phyloP scores from a whole-genome alignment of 2,113 vertebrate species.

The Trichomycterus rosablanca region DNA sequence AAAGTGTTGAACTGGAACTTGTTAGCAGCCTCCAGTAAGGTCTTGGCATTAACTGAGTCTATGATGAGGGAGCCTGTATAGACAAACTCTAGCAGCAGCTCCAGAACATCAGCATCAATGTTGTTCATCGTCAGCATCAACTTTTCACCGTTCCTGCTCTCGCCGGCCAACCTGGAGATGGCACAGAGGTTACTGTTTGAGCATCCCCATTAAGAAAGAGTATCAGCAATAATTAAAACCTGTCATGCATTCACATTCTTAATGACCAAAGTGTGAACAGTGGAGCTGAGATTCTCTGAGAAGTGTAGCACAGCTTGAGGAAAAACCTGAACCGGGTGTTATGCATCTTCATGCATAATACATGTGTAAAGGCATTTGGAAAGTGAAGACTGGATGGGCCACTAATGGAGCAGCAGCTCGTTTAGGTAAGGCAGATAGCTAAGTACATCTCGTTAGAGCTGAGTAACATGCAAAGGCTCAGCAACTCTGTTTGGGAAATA shows the following conservation, averaged over 20 bases:
- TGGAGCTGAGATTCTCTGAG: slow-evolving; percentile 11
- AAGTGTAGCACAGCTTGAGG: slow-evolving; percentile 14
- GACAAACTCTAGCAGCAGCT: slow-evolving; percentile 95
- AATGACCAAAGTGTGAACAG: slow-evolving; percentile 12
- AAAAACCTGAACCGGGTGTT: slow-evolving; percentile 27
- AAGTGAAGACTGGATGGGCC: slow-evolving; percentile 13
- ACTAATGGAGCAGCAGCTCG: slow-evolving; percentile 29
- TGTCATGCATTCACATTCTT: slow-evolving; percentile 14
- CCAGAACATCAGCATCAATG: slow-evolving; percentile 87
- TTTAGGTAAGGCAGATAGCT: slow-evolving; percentile 20
- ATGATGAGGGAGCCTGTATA: slow-evolving; percentile 98
- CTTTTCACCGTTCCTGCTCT: slow-evolving; percentile 80
- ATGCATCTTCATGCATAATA: slow-evolving; percentile 43
- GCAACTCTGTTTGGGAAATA: slow-evolving; percentile 3
- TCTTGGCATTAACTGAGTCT: slow-evolving; percentile 95
- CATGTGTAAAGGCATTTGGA: slow-evolving; percentile 29
- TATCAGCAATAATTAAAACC: slow-evolving; percentile 19
- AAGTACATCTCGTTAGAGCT: slow-evolving; percentile 21
- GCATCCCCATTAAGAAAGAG: slow-evolving; percentile 6
- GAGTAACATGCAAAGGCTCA: slow-evolving; percentile 10
- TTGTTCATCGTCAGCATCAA: slow-evolving; percentile 91
- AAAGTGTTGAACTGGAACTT: slow-evolving; percentile 99
- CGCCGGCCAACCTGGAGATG: slow-evolving; percentile 81
- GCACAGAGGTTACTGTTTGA: slow-evolving; percentile 60
- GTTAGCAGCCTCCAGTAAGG: slow-evolving; percentile 93